A percentile compares a stretch with the other conserved stretches of the same genome.
phyloP scores from a whole-genome alignment of 2,113 vertebrate species.

The Gallinago undulata region DNA sequence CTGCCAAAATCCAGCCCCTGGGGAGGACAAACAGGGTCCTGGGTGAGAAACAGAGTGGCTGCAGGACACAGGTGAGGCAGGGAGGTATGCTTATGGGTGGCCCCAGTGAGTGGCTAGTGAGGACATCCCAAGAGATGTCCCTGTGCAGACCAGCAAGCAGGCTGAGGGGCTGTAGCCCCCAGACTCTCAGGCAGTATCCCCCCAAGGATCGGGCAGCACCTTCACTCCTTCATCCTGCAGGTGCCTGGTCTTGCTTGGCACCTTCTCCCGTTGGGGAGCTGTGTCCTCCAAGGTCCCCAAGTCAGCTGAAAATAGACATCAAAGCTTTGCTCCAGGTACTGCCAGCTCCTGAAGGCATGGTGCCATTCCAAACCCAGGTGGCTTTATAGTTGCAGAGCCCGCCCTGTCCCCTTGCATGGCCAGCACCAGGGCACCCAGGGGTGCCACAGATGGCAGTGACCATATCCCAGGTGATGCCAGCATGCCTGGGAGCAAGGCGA shows the following conservation, averaged over 20 bases:
- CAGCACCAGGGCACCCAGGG: neutral
- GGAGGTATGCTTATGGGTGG: neutral
- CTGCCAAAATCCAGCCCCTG: conserved; percentile 43
- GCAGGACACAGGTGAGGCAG: neutral
- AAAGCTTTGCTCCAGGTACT: neutral
- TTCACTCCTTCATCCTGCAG: neutral
- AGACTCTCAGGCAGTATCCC: neutral
- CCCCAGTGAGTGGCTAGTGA: neutral
- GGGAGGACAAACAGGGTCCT: neutral
- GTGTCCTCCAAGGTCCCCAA: neutral
- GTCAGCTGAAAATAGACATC: conserved; percentile 5
- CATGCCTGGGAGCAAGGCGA: neutral
- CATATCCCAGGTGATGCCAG: fast-evolving
- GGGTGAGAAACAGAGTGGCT: neutral
- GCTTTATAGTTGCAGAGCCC: neutral
- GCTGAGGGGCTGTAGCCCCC: neutral
- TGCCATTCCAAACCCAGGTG: neutral
- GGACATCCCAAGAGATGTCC: neutral
- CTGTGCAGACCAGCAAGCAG: fast-evolving
- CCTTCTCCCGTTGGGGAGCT: neutral
- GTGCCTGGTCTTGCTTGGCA: neutral
- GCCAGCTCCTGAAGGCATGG: neutral
- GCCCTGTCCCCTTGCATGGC: too few species aligned
- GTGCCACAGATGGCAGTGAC: neutral
- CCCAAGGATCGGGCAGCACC: neutral